Base-by-base conservation (phyloP, 2,113 vertebrate species). In the Melanerpes formicivorus region DNA sequence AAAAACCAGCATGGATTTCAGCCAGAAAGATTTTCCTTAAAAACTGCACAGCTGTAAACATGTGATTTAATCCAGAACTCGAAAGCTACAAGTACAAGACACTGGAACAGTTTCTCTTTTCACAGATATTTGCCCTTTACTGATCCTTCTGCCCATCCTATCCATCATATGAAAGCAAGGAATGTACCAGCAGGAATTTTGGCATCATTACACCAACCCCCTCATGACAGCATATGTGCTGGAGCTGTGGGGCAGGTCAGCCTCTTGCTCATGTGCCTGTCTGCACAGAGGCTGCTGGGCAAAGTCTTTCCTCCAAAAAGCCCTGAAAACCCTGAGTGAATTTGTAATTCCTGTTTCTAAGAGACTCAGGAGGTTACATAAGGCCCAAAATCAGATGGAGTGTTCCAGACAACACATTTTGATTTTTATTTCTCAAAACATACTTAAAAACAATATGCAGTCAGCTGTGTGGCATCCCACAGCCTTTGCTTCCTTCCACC, bases 361-460 rank as follows among this genome's bases (percentile, higher is more conserved):
- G 65, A 72, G 64, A 10, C 78, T 83, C 1, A 0, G 21, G 85
- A 46, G 70, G 54, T 92, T 87, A 86, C 88, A 90, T 27, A 69
- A 81, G 92, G 40, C 40, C 63, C 84, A 76, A 74, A 87, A 94
- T 70, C 62, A 52, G 62, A 21, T 42, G 73, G 65, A 81, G 83
- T 13, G 25, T 86, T 94, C 90, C 83, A 95, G 85, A 93, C 92
- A 91, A 95, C 32, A 48, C 76, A 40, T 93, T 91, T 95, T 93
- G 95, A 67, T 32, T 76, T 87, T 92, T 90, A 17, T 48, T 76
- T 79, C 88, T 87, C 46, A 66, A 94, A 93, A 90, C 48, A 42
- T 52, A 72, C 55, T 67, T 66, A 11, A 89, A 81, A 90, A 62
- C 69, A n/a, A 71, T 93, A 65, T 84, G 87, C 21, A 95, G 87